Conservation (phyloP, 2,888 invertebrate genomes). For the Sarcophaga carnaria region DNA sequence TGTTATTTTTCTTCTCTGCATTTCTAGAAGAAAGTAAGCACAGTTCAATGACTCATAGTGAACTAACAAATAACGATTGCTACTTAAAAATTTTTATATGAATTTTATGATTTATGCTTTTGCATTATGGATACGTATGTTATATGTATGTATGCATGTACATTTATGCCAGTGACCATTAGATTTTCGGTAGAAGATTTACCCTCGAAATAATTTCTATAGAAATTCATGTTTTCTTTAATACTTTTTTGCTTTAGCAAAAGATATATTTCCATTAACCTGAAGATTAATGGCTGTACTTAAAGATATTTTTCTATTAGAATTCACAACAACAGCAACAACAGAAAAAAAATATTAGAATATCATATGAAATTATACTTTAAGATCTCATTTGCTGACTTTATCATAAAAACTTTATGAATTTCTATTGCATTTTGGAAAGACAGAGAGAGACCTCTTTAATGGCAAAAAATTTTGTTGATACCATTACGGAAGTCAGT, state of each 20-base stretch:
- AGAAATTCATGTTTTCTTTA: background rate
- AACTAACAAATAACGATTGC: background rate
- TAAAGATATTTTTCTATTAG: background rate
- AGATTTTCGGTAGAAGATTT: background rate
- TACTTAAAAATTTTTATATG: background rate
- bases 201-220: background rate
- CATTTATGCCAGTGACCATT: background rate
- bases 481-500: no score
- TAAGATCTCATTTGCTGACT: no score
- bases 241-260: background rate
- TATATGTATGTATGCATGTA: background rate
- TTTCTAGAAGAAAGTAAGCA: background rate
- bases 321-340: no score
- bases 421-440: no score
- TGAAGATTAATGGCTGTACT: background rate
- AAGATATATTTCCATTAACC: background rate
- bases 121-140: background rate
- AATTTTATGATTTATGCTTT: background rate
- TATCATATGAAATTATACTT: no score
- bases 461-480: no score
- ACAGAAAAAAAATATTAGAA: no score
- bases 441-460: no score
- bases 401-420: no score
- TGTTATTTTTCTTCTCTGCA: no score
- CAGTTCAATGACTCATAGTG: slow-evolving; percentile 44